phyloP scores from a whole-genome alignment of 2,888 invertebrate genomes.

The Protophormia terraenovae region DNA sequence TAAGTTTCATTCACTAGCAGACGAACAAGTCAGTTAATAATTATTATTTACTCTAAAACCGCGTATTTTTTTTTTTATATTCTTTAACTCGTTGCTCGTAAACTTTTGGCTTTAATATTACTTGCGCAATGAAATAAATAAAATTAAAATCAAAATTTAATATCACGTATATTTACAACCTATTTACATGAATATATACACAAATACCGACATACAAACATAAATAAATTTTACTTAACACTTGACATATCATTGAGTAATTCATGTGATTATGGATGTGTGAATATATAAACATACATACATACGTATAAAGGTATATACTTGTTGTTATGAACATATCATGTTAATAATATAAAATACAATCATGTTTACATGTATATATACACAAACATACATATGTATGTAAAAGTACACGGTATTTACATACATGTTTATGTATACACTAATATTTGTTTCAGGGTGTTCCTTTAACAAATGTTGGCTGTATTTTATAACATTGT shows the following conservation, averaged over 20 bases:
- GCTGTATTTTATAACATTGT: no score
- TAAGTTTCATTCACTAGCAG: constrained; percentile 52
- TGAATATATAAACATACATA: no score
- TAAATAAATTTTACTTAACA: no score
- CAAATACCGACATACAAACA: background rate
- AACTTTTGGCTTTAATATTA: background rate
- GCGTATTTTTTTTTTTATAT: constrained; percentile 11
- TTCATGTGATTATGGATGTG: constrained; percentile 4
- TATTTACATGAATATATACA: background rate
- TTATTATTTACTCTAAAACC: constrained; percentile 22
- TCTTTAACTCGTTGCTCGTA: background rate
- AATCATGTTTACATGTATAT: background rate
- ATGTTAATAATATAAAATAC: constrained; percentile 21
- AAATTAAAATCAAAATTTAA: constrained; percentile 26
- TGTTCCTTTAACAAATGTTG: background rate
- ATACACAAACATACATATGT: background rate
- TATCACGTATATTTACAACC: background rate
- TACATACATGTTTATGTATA: background rate
- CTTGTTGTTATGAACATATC: constrained; percentile 32
- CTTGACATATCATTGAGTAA: constrained; percentile 36
- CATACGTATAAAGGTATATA: no score
- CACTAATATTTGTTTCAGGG: background rate
- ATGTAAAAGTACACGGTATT: no score
- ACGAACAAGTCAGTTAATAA: background rate
- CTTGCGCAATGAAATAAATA: constrained; percentile 2